A percentile compares a stretch with the other conserved stretches of the same genome.
phyloP scores from a whole-genome alignment of 2,113 vertebrate genomes.

The Tor tambroides region DNA sequence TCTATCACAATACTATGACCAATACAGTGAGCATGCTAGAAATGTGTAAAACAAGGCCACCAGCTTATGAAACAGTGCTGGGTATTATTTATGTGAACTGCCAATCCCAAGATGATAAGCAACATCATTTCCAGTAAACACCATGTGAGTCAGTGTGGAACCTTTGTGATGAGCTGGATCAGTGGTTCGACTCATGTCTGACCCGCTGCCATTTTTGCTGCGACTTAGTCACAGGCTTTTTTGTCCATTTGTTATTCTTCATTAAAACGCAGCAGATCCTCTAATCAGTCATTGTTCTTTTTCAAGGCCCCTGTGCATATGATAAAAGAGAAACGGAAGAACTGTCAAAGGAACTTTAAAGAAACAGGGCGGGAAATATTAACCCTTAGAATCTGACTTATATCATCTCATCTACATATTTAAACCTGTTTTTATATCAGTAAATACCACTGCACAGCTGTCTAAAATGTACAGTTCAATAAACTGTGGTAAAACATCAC shows the following conservation, averaged over 20 bases:
- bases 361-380: background rate
- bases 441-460: background rate
- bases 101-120: constrained; percentile 31
- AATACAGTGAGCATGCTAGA: constrained; percentile 36
- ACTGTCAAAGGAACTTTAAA: background rate
- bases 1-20: constrained; percentile 3
- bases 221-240: background rate
- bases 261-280: background rate
- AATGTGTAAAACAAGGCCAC: constrained; percentile 47
- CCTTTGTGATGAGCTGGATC: constrained; percentile 55
- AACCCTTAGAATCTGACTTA: background rate
- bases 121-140: constrained; percentile 49
- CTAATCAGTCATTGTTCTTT: constrained; percentile 3
- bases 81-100: constrained; percentile 13
- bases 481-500: background rate
- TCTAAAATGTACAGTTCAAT: background rate
- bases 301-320: background rate
- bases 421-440: background rate
- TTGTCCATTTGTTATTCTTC: background rate
- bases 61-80: constrained; percentile 46
- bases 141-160: constrained; percentile 47
- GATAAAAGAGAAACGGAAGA: background rate
- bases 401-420: no score
- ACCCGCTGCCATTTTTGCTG: background rate
- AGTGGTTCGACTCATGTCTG: background rate